Evolutionary conservation across 1,140 invertebrate species (phyloP).

Genomic region (Drosophila arawakana): DNA sequence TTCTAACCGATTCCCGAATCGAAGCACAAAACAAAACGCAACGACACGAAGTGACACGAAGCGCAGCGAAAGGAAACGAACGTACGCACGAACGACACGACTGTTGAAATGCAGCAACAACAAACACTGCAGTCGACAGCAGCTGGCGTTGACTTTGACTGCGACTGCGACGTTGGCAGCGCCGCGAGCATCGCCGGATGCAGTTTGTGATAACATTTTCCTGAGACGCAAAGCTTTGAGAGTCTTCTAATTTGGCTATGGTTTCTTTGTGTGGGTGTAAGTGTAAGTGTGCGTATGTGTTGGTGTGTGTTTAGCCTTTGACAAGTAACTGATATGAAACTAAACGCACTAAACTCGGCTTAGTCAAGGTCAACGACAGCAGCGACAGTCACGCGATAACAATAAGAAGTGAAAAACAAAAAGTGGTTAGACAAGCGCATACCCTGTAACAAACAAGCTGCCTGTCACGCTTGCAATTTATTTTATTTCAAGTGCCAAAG

Average conservation of each 20-base stretch:
- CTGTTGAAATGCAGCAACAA: slow-evolving; percentile 2
- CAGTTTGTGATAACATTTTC: slow-evolving; percentile 80
- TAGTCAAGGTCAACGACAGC: slow-evolving; percentile 36
- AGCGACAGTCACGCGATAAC: slow-evolving; percentile 25
- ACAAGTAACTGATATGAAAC: slow-evolving; percentile 40
- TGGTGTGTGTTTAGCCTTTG: slow-evolving; percentile 15
- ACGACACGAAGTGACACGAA: background rate
- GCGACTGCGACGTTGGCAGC: slow-evolving; percentile 3
- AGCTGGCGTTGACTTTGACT: slow-evolving; percentile 2
- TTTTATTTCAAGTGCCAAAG: background rate
- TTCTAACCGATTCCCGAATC: slow-evolving; percentile 25
- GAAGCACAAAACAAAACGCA: slow-evolving; percentile 15
- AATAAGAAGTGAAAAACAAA: slow-evolving; percentile 20
- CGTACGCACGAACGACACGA: slow-evolving; percentile 6
- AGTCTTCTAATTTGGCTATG: slow-evolving; percentile 55
- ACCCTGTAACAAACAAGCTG: background rate
- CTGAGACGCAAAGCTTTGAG: slow-evolving; percentile 57
- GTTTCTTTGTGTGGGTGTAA: background rate
- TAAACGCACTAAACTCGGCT: slow-evolving; percentile 32
- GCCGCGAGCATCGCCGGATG: slow-evolving; percentile 61
- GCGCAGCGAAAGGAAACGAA: background rate
- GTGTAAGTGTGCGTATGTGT: background rate
- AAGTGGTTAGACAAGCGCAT: background rate
- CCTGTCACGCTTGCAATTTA: background rate
- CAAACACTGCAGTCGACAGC: background rate